phyloP scores from a whole-genome alignment of 2,113 vertebrate genomes.

The Hippocampus zosterae region DNA sequence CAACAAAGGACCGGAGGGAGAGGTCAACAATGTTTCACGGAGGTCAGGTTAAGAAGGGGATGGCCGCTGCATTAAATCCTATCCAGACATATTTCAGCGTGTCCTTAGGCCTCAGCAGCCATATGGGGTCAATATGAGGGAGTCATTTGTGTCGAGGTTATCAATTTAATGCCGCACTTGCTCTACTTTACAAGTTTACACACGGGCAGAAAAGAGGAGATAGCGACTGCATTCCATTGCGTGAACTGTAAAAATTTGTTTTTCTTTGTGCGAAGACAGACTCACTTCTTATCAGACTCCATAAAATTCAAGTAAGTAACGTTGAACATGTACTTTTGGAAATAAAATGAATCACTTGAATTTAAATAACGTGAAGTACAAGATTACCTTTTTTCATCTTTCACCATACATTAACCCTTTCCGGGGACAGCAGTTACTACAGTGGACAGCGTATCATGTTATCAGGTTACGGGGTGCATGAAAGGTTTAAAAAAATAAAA shows the following conservation, averaged over 20 bases:
- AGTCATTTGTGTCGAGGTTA: slow-evolving; percentile 39
- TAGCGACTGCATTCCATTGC: not conserved
- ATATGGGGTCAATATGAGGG: slow-evolving; percentile 40
- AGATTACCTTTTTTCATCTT: no score
- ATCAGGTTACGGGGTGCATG: no score
- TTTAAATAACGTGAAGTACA: no score
- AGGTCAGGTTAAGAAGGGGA: slow-evolving; percentile 39
- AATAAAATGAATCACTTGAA: no score
- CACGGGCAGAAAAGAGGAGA: slow-evolving; percentile 8
- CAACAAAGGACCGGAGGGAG: slow-evolving; percentile 60
- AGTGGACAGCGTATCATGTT: no score
- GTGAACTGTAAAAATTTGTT: slow-evolving; percentile 11
- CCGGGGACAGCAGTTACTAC: no score
- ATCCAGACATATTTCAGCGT: slow-evolving; percentile 48
- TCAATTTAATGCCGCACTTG: slow-evolving; percentile 27
- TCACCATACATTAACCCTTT: no score
- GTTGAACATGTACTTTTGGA: not conserved
- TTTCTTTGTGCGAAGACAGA: not conserved
- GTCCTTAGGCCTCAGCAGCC: slow-evolving; percentile 41
- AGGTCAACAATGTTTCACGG: slow-evolving; percentile 49
- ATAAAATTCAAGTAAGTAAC: not conserved
- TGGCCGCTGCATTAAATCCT: slow-evolving; percentile 39
- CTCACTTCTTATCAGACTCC: no score
- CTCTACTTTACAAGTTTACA: slow-evolving; percentile 31
- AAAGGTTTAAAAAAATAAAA: no score